phyloP scores from a whole-genome alignment of 1,140 invertebrate species.

The Eubasilissa regina region DNA sequence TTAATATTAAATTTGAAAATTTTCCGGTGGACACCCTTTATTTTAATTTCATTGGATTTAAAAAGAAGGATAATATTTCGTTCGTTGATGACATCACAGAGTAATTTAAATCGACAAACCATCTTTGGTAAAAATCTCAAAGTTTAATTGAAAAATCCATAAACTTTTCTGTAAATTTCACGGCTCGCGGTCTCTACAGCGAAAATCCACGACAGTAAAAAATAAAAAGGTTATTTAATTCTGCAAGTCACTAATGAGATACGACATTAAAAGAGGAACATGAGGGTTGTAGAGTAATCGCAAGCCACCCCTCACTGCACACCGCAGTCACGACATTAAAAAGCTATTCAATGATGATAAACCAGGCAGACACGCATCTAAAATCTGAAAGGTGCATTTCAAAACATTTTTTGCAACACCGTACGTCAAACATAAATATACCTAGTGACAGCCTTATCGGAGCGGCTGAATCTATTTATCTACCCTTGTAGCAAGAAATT shows the following conservation, averaged over 20 bases:
- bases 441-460: not conserved
- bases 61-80: too few species aligned
- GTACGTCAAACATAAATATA: not conserved
- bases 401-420: not conserved
- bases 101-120: too few species aligned
- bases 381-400: not conserved
- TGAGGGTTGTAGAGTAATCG: not conserved
- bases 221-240: conserved; percentile 21
- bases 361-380: not conserved
- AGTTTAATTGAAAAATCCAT: too few species aligned
- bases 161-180: too few species aligned
- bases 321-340: not conserved
- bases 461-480: not conserved
- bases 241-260: conserved; percentile 38
- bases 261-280: conserved; percentile 9
- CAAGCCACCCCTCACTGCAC: not conserved
- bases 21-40: too few species aligned
- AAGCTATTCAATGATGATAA: not conserved
- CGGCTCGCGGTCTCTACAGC: too few species aligned
- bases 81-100: too few species aligned
- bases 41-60: too few species aligned
- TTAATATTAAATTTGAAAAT: too few species aligned
- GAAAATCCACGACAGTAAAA: too few species aligned
- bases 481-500: conserved; percentile 5
- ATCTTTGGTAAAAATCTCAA: too few species aligned